Base-by-base conservation (phyloP, 64 coral and sea anemone genomes). In the Trachythela sp. region DNA sequence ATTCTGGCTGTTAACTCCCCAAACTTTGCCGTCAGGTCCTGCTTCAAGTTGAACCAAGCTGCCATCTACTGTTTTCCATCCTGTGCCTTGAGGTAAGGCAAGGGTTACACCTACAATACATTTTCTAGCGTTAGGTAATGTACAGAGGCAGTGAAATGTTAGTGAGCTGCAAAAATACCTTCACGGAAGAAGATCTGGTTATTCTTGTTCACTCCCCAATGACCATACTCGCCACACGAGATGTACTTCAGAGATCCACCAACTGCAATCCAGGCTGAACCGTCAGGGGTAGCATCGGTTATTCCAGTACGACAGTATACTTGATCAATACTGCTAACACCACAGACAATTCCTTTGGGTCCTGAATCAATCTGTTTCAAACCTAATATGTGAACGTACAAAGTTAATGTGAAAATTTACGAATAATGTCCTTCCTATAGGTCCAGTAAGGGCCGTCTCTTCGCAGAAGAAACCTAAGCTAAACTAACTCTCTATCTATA, bases 241-340 rank as follows among this genome's bases (percentile, higher is more conserved):
- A 90, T 8, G 36, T 84, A 84, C 77, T 84, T 84, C 0, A 90
- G 88, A 38, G 49, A 26, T 32, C 77, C 88, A 27, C 2, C 20
- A 60, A 90, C 49, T n/a, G 1, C 31, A 52, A 33, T 75, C 88
- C 88, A 90, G 8, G 45, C 31, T 17, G 88, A 84, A 52, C 88
- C 88, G n/a, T 83, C 13, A 29, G 34, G 88, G 6, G 24, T 32
- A 68, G 20, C 59, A 45, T 83, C 77, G 20, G 29, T 40, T 15
- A 90, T 90, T 38, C 88, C 88, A 13, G 37, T 90, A 38, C 88
- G 89, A 45, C 51, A 90, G 42, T 52, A 90, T 32, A 90, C 64
- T 22, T 42, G 20, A 13, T 60, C 20, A 14, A 60, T 36, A 43
- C 22, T 84, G 37, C 59, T 85, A 13, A 84, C 36, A 39, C 89